Base-by-base conservation (phyloP, 2,113 vertebrate species). In the Pedionomus torquatus region DNA sequence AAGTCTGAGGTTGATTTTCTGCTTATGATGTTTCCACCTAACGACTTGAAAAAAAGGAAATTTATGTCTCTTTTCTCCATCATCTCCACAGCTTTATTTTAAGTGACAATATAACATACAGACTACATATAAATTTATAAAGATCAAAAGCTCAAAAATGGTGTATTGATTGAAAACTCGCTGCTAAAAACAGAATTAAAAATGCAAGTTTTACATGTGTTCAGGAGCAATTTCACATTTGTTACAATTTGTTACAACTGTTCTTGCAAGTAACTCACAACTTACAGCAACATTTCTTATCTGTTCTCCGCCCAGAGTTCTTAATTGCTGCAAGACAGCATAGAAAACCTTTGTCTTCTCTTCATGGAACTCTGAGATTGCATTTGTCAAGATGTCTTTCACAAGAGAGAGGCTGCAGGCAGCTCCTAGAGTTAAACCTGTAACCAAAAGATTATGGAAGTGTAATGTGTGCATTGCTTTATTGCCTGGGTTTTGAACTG, bases 1-100 rank as follows among this genome's bases (percentile, higher is more conserved):
- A 99, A 97, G 93, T 99, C 99, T 2, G 99, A 99, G 69, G 99
- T 99, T 33, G 98, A 98, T 93, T 97, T 98, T 26, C 98, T 98
- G 51, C 98, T 99, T 52, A 98, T 30, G 26, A 99, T 98, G 90
- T 99, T 98, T 25, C 99, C 99, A 39, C 99, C 99, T 83, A 99
- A 97, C 58, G 99, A 98, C 99, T 99, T 87, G 43, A n/a, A 95
- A 86, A 77, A 77, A 65, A 83, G 2, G 2, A 24, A 57, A 58
- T 49, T 44, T 46, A 28, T 46, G 41, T 89, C 60, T 83, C 15
- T 24, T 54, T 81, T 93, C 48, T 82, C 74, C n/a, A 64, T 13
- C 49, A 63, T 7, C 5, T 13, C 51, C 46, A n/a, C 7, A 21
- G 55, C 88, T 90, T 85, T 35, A 41, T 39, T 31, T 60, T 68